Evolutionary conservation across 2,113 vertebrate species (phyloP).

Genomic region (Pachypanchax playfairii): DNA sequence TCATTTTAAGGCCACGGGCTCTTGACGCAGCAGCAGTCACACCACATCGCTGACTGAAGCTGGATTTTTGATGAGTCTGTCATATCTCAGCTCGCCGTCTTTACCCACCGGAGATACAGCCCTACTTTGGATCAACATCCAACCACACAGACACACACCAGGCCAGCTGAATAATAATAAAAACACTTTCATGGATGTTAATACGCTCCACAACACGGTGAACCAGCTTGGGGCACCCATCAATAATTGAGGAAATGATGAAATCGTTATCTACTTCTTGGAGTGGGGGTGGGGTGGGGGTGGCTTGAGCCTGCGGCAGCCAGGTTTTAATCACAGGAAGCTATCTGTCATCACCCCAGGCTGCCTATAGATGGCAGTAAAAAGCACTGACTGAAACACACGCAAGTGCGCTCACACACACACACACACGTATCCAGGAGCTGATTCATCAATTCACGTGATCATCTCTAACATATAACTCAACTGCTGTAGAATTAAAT

Average conservation of each 20-base stretch:
- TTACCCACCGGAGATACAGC: constrained; percentile 15
- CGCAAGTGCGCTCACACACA: constrained; percentile 32
- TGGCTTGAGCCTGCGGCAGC: constrained; percentile 27
- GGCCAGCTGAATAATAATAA: constrained; percentile 24
- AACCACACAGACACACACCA: constrained; percentile 3
- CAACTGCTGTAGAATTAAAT: neutral
- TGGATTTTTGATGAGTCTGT: constrained; percentile 48
- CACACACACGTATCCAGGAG: neutral
- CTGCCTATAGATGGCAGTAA: constrained; percentile 62
- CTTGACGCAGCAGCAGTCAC: constrained; percentile 25
- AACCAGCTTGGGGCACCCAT: constrained; percentile 44
- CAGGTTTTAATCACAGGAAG: constrained; percentile 13
- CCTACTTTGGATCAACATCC: constrained; percentile 36
- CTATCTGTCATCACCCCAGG: constrained; percentile 4
- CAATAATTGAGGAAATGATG: constrained; percentile 61
- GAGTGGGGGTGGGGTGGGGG: no score
- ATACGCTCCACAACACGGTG: constrained; percentile 40
- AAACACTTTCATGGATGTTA: constrained; percentile 41
- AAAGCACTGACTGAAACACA: no score
- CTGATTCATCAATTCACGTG: constrained; percentile 3
- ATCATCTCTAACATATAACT: constrained; percentile 9
- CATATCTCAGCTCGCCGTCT: constrained; percentile 26
- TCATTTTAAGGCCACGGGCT: constrained; percentile 39
- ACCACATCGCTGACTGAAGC: neutral
- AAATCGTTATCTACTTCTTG: constrained; percentile 48